Conservation (phyloP, 1,140 invertebrate genomes). For the Cardiocondyla obscurior region DNA sequence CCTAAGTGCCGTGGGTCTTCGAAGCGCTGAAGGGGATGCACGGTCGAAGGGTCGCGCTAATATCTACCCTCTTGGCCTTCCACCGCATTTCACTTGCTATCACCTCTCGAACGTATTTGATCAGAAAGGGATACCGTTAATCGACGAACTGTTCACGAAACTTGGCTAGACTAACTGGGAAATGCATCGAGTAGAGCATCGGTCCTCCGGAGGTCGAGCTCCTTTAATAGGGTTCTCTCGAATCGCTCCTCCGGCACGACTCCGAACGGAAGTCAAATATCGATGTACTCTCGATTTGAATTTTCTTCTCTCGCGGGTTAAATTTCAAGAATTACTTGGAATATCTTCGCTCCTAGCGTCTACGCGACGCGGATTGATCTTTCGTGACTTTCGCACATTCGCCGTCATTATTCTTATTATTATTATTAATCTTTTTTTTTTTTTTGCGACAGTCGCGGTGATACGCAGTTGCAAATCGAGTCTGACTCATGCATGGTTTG, state of each 20-base stretch:
- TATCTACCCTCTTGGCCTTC: conserved; percentile 39
- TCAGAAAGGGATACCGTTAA: conserved; percentile 31
- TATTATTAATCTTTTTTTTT: too few species aligned
- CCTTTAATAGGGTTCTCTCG: neutral
- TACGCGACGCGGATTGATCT: neutral
- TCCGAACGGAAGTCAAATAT: neutral
- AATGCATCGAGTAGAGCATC: conserved; percentile 18
- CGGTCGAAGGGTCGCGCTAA: conserved; percentile 27
- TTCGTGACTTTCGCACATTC: conserved; percentile 22
- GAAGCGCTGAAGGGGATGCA: neutral
- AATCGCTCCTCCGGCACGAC: neutral
- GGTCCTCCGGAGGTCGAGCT: neutral
- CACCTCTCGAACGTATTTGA: conserved; percentile 31
- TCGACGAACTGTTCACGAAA: conserved; percentile 47
- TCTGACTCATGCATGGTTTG: conserved; percentile 34
- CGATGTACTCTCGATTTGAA: neutral
- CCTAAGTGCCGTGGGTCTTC: conserved; percentile 34
- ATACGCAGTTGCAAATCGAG: conserved; percentile 26
- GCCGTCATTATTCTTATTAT: conserved; percentile 6
- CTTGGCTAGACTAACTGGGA: conserved; percentile 19
- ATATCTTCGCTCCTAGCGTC: neutral
- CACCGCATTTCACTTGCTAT: conserved; percentile 41
- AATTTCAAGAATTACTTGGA: neutral
- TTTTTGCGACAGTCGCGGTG: neutral
- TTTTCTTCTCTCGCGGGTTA: neutral